A percentile compares a stretch with the other conserved stretches of the same genome.
Evolutionary conservation across 2,113 vertebrate species (phyloP).

Genomic region (Orientallactaga bullata): DNA sequence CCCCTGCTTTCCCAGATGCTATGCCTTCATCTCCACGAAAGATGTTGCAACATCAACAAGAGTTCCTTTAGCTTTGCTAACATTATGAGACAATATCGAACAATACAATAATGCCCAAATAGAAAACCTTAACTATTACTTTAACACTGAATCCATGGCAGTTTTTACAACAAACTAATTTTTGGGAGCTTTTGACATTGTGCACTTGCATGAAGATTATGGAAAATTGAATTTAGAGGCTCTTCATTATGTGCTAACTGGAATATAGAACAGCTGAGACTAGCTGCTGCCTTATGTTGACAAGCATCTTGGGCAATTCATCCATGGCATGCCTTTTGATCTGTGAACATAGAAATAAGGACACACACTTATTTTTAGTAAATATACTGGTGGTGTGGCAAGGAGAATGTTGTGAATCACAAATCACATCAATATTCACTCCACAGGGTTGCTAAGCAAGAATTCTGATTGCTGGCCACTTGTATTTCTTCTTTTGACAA

Average conservation of each 20-base stretch:
- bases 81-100: background rate
- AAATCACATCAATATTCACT: background rate
- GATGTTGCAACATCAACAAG: background rate
- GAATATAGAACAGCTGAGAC: slow-evolving; percentile 35
- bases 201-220: slow-evolving; percentile 52
- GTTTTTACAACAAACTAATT: slow-evolving; percentile 57
- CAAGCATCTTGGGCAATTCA: slow-evolving; percentile 54
- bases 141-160: background rate
- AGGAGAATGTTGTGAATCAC: background rate
- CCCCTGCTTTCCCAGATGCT: background rate
- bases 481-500: background rate
- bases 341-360: slow-evolving; percentile 40
- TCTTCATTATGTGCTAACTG: slow-evolving; percentile 37
- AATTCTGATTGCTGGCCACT: background rate
- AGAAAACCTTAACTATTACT: background rate
- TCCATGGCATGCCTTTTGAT: slow-evolving; percentile 57
- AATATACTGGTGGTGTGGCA: background rate
- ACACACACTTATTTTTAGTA: background rate
- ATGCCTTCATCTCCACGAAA: slow-evolving; percentile 3
- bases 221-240: slow-evolving; percentile 61
- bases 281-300: slow-evolving; percentile 34
- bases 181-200: slow-evolving; percentile 65
- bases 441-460: background rate
- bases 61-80: background rate
- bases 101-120: background rate